A percentile compares a stretch with the other conserved stretches of the same genome.
Evolutionary conservation across 2,797 vertebrate species (phyloP).

Genomic region (Clarias laeviceps): DNA sequence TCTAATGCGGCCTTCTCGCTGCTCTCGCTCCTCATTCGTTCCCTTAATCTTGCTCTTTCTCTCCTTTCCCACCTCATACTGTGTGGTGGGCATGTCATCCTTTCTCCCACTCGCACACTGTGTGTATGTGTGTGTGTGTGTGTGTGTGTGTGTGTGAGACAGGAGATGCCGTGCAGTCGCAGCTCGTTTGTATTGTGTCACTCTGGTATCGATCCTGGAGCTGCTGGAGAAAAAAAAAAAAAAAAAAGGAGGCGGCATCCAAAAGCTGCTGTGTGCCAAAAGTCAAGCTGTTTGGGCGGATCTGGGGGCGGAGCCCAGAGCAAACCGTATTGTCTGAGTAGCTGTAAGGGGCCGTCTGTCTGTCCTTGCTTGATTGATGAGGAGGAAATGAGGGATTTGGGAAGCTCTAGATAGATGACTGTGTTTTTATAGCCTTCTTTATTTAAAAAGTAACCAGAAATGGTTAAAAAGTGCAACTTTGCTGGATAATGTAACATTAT

Average conservation of each 20-base stretch:
- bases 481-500: background rate
- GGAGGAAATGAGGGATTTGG: constrained; percentile 57
- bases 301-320: constrained; percentile 65
- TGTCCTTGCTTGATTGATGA: constrained; percentile 70
- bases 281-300: constrained; percentile 72
- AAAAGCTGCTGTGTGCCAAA: constrained; percentile 63
- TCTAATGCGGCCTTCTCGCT: constrained; percentile 48
- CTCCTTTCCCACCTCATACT: background rate
- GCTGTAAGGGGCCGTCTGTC: constrained; percentile 72
- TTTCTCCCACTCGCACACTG: constrained; percentile 7
- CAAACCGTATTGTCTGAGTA: constrained; percentile 76
- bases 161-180: constrained; percentile 68
- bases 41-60: constrained; percentile 17
- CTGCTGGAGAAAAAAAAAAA: background rate
- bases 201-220: constrained; percentile 78
- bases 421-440: background rate
- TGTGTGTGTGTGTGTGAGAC: constrained; percentile 64
- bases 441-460: background rate
- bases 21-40: constrained; percentile 36
- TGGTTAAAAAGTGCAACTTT: background rate
- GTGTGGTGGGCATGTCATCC: constrained; percentile 12
- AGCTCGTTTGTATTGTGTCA: constrained; percentile 81
- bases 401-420: background rate
- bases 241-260: constrained; percentile 28
- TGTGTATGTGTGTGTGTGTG: constrained; percentile 53